Conservation (phyloP, 1,140 invertebrate species). For the Dreissena polymorpha region DNA sequence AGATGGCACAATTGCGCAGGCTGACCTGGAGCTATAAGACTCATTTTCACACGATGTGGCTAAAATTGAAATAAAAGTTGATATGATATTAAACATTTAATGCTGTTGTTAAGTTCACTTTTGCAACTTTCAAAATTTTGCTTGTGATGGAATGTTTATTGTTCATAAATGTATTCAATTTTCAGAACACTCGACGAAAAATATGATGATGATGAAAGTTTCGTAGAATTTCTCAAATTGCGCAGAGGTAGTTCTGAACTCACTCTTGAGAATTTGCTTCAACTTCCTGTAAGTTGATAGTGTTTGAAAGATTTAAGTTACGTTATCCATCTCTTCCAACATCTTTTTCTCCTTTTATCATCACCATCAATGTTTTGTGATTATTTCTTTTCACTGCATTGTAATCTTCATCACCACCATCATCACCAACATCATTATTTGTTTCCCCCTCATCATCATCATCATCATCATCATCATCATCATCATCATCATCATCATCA, state of each 20-base stretch:
- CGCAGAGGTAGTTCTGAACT: constrained; percentile 39
- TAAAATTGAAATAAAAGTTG: too few relatives aligned
- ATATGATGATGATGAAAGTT: constrained; percentile 44
- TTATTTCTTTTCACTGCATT: not conserved
- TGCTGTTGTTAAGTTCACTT: too few relatives aligned
- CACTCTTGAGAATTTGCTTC: constrained; percentile 33
- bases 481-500: constrained; percentile 20
- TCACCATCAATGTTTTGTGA: not conserved
- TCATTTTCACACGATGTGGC: too few relatives aligned
- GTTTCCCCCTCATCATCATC: constrained; percentile 13
- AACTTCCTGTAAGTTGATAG: constrained; percentile 44
- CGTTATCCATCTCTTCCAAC: not conserved
- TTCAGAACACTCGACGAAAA: constrained; percentile 50
- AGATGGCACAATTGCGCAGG: too few relatives aligned
- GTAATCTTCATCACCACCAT: constrained; percentile 7
- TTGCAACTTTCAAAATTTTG: too few relatives aligned
- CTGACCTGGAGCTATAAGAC: too few relatives aligned
- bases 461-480: constrained; percentile 39
- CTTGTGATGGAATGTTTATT: not conserved
- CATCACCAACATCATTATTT: constrained; percentile 5
- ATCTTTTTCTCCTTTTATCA: not conserved
- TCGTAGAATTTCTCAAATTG: constrained; percentile 52
- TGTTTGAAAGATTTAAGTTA: not conserved
- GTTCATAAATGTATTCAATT: too few relatives aligned
- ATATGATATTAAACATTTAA: too few relatives aligned